Base-by-base conservation (phyloP, 2,888 invertebrate genomes). In the Erannis defoliaria region DNA sequence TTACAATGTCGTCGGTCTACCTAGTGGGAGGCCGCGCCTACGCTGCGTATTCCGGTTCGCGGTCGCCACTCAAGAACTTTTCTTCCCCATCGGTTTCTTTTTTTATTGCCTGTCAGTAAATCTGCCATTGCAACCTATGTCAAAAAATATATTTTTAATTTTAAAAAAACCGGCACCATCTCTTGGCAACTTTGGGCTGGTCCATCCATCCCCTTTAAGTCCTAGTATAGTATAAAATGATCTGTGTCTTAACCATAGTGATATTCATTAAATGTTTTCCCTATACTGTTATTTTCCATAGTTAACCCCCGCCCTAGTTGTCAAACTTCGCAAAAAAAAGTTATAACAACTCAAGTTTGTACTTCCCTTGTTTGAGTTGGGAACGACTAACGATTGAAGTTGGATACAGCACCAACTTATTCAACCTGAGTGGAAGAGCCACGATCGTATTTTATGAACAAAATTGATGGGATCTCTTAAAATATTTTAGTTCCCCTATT, bases 341-440 rank as follows among this genome's bases (percentile, higher is more conserved):
- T 70, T 68, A 62, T 70, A 70, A 72, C 72, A 70, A 69, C 62
- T 64, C 66, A 69, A 72, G 68, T 71, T 71, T 53, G 57, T 38
- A 60, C 63, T 57, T 62, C 61, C 62, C 62, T 67, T 69, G 72
- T 71, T 72, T 68, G 67, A 68, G 68, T 68, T 67, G 65, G 58
- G 55, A 67, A 68, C 69, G 14, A 26, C 43, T 45, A 45, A 45
- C 43, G 43, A 45, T 45, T 45, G 26, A 45, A 45, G 26, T 45
- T 45, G 26, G 16, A 26, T 26, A 45, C 12, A 14, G 1, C 3
- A 26, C 43, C 18, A 9, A 14, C 16, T 45, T 45, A 26, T 45
- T 16, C 4, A 1, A 26, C 6, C 14, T 26, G 9, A 10, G 14
- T 9, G 9, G n/a, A n/a, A 12, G 29, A 18, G 18, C 31, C n/a